Evolutionary conservation across 1,140 invertebrate genomes (phyloP).

Genomic region (Kradibia gibbosae): DNA sequence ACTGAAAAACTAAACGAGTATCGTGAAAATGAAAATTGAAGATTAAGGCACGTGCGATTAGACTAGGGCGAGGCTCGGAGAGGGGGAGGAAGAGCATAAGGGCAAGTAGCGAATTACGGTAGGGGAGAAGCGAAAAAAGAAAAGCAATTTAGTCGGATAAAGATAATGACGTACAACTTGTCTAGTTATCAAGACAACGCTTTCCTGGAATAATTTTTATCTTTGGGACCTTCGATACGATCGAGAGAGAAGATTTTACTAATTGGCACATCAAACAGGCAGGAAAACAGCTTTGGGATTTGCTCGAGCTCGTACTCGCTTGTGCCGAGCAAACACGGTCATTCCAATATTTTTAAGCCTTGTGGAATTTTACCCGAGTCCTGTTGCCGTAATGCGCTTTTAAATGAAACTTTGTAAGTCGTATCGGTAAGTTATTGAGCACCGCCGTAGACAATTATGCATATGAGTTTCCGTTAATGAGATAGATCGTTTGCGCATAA

Average conservation of each 20-base stretch:
- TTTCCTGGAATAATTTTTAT: not conserved
- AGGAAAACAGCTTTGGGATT: not conserved
- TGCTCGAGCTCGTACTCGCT: not conserved
- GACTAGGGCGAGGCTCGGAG: not conserved
- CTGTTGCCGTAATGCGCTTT: not conserved
- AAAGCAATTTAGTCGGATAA: not conserved
- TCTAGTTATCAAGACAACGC: not conserved
- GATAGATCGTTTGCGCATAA: too few species aligned
- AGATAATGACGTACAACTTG: not conserved
- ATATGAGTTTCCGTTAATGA: too few species aligned
- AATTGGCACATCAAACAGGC: not conserved
- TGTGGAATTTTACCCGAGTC: not conserved
- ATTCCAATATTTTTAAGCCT: not conserved
- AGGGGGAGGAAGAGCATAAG: not conserved
- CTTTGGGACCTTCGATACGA: not conserved
- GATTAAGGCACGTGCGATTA: not conserved
- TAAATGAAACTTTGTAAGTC: not conserved
- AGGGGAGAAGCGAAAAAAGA: not conserved
- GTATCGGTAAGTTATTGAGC: too few species aligned
- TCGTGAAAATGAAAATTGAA: not conserved
- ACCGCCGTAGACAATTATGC: too few species aligned
- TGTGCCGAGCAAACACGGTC: not conserved
- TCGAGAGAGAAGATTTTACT: not conserved
- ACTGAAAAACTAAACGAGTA: not conserved
- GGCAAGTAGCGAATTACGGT: not conserved